phyloP scores from a whole-genome alignment of 2,888 invertebrate species.

The Ormyrus labotus region DNA sequence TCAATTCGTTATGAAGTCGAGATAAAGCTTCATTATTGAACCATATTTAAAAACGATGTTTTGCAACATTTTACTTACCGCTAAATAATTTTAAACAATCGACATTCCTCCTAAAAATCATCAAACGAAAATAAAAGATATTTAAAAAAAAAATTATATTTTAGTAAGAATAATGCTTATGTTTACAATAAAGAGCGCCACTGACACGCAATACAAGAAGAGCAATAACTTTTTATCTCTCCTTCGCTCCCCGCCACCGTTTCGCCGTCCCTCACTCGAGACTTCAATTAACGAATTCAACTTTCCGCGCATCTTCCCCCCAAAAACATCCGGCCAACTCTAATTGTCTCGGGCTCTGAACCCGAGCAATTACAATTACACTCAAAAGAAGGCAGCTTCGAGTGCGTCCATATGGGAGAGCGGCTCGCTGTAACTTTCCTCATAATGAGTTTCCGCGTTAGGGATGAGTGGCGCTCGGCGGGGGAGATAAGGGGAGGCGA shows the following conservation, averaged over 20 bases:
- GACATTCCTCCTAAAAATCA: too few species aligned
- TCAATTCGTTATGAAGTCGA: not conserved
- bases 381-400: constrained; percentile 5
- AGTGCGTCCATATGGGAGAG: not conserved
- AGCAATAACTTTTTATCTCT: too few species aligned
- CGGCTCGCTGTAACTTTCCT: constrained; percentile 17
- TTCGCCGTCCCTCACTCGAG: not conserved
- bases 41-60: too few species aligned
- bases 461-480: not conserved
- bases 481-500: too few species aligned
- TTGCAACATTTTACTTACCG: too few species aligned
- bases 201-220: not conserved
- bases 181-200: not conserved
- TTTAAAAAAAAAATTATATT: too few species aligned
- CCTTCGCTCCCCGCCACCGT: too few species aligned
- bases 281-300: not conserved
- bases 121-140: too few species aligned
- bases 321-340: not conserved
- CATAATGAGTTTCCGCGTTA: constrained; percentile 28
- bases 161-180: too few species aligned
- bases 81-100: too few species aligned
- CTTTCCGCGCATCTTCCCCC: too few species aligned
- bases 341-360: constrained; percentile 6
- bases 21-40: not conserved
- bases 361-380: constrained; percentile 27